Percentiles rank a stretch among this genome's conserved stretches.
These are phyloP conservation scores for Ridgeia piscesae DNA, from an alignment of 1,140 invertebrate species.

Conservation along the genomic window DNA sequence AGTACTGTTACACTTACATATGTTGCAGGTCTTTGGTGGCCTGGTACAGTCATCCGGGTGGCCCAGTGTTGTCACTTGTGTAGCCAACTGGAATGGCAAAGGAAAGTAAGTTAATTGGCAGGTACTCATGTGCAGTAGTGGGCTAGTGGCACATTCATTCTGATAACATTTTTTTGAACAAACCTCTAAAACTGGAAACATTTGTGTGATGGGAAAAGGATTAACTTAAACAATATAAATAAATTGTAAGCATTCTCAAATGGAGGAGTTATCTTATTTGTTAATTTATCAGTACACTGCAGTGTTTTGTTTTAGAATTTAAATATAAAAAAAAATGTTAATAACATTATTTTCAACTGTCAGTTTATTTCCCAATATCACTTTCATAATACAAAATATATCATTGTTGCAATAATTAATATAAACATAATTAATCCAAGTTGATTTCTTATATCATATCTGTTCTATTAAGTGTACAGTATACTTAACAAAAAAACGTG, in stretches of 20 bases:
- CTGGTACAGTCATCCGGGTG: conserved; percentile 88
- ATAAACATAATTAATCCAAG: neutral
- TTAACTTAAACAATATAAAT: neutral
- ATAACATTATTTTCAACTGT: no score
- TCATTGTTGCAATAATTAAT: neutral
- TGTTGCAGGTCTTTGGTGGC: conserved; percentile 72
- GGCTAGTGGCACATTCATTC: no score
- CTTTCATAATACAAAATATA: neutral
- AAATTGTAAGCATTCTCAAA: neutral
- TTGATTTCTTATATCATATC: no score
- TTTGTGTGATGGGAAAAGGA: neutral
- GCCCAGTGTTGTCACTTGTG: conserved; percentile 89
- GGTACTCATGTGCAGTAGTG: no score
- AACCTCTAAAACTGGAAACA: neutral
- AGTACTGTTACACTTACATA: neutral
- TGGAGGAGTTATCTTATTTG: neutral
- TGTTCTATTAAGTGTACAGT: no score
- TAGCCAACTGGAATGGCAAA: conserved; percentile 96
- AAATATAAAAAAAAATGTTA: no score
- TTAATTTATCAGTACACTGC: no score
- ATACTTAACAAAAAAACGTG: no score
- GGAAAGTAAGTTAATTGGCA: conserved; percentile 65
- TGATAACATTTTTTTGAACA: neutral
- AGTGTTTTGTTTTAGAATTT: no score
- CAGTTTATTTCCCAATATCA: no score